Evolutionary conservation across 1,140 invertebrate genomes (phyloP).

Genomic region (Trachelipus rathkii): DNA sequence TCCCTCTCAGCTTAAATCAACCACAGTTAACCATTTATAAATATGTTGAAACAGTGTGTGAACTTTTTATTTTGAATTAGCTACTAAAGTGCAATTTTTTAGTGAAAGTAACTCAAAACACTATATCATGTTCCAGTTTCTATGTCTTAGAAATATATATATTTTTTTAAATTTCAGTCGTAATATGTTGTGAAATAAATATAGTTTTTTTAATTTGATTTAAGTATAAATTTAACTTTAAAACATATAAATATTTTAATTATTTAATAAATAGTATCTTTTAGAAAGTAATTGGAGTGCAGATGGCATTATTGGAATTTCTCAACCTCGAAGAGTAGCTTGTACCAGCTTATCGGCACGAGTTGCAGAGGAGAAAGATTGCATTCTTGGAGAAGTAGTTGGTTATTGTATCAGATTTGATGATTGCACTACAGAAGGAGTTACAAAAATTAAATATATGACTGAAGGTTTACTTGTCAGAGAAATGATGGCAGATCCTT

Average conservation of each 20-base stretch:
- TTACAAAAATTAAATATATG: constrained; percentile 89
- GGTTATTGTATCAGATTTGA: constrained; percentile 93
- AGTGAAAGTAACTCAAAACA: not conserved
- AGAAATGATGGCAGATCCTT: constrained; percentile 91
- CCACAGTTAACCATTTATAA: too few species aligned
- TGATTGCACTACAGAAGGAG: constrained; percentile 60
- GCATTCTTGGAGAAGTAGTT: constrained; percentile 71
- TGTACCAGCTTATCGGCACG: constrained; percentile 81
- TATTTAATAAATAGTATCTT: constrained; percentile 66
- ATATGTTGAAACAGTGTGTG: too few species aligned
- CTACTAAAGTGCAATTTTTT: not conserved
- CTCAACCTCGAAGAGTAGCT: constrained; percentile 86
- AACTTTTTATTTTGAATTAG: too few species aligned
- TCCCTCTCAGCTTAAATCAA: too few species aligned
- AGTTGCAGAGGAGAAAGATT: constrained; percentile 83
- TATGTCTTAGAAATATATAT: not conserved
- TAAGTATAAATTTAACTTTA: not conserved
- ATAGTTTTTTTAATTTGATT: not conserved
- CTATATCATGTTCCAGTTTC: not conserved
- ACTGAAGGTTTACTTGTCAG: constrained; percentile 91
- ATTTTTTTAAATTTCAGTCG: not conserved
- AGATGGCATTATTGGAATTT: constrained; percentile 74
- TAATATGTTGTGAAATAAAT: not conserved
- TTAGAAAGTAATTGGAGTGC: constrained; percentile 81
- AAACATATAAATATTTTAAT: constrained; percentile 14